Evolutionary conservation across 37 sponge, comb jelly and placozoan genomes (phyloP), one percentile per base, ranked within the genome.

Genomic region (Cliona cf. orientalis): DNA sequence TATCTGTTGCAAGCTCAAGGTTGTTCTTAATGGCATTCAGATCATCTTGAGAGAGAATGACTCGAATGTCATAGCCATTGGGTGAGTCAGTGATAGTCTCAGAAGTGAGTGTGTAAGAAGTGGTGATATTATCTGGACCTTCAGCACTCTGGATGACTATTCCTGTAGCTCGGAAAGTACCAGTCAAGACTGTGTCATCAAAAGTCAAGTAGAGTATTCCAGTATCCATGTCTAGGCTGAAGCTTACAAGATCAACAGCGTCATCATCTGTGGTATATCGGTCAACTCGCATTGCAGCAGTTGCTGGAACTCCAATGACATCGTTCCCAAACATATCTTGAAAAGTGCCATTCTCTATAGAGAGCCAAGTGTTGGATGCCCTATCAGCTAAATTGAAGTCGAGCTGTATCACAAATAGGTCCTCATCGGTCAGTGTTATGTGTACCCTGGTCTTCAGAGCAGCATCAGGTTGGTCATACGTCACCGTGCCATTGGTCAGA

Each of bases 181-280:
- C 37, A 22, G 40, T 38, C 19, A 42, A 1, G 29, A 96, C 86
- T 2, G 80, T 82, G 71, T 96, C 97, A 85, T 87, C 78, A 84
- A 96, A 96, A 29, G 89, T 87, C 3, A 96, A 63, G 31, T 89
- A 84, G 63, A 96, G 75, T 22, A 57, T 87, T 22, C 97, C 94
- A 7, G 57, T 72, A 69, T 96, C 89, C 69, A 96, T 40, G 44
- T 96, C 94, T 56, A 96, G 71, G 2, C 88, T 90, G 66, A 80
- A 96, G 31, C 39, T 67, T 1, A 85, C 21, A 38, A 95, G 57
- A 46, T 71, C 56, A 26, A 80, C 72, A 22, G 53, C 44, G 3
- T 46, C 59, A 3, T 25, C 49, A 61, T 96, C 91, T 31, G 41
- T 28, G 17, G 5, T 32, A 23, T 26, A 14, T 25, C 39, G 36